A percentile compares a stretch with the other conserved stretches of the same genome.
phyloP scores from a whole-genome alignment of 2,113 vertebrate species.

The Oenanthe melanoleuca region DNA sequence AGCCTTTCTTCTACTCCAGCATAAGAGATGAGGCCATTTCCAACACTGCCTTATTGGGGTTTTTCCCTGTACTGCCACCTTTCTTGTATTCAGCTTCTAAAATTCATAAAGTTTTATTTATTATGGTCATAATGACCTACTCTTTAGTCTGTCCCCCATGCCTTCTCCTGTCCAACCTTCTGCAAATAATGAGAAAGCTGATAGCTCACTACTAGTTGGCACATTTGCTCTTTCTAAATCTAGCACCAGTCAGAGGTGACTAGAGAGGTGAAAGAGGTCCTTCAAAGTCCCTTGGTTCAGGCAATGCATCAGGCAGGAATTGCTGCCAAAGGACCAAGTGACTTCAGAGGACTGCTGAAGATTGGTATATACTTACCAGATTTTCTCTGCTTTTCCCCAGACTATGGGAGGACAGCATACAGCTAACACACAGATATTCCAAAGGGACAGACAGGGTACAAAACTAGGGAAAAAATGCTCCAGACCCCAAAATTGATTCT shows the following conservation, averaged over 20 bases:
- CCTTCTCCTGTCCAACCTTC: background rate
- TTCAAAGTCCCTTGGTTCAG: background rate
- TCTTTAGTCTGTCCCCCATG: background rate
- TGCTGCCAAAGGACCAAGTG: background rate
- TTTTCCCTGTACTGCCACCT: background rate
- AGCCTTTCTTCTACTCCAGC: background rate
- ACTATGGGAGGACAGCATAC: background rate
- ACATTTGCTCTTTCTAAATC: background rate
- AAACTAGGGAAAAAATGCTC: background rate
- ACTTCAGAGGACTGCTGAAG: background rate
- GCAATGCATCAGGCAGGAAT: background rate
- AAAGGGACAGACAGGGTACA: background rate
- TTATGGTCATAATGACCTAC: background rate
- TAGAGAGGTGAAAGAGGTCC: background rate
- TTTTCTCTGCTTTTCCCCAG: background rate
- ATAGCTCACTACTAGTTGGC: background rate
- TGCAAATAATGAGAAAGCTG: background rate
- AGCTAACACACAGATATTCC: background rate
- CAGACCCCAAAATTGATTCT: background rate
- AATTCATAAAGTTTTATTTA: background rate
- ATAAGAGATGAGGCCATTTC: background rate
- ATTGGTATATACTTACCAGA: background rate
- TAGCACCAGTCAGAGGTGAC: background rate
- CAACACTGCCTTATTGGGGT: accelerated
- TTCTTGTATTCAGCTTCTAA: background rate